phyloP scores from a whole-genome alignment of 2,888 invertebrate genomes.

The Periphyllus acericola region DNA sequence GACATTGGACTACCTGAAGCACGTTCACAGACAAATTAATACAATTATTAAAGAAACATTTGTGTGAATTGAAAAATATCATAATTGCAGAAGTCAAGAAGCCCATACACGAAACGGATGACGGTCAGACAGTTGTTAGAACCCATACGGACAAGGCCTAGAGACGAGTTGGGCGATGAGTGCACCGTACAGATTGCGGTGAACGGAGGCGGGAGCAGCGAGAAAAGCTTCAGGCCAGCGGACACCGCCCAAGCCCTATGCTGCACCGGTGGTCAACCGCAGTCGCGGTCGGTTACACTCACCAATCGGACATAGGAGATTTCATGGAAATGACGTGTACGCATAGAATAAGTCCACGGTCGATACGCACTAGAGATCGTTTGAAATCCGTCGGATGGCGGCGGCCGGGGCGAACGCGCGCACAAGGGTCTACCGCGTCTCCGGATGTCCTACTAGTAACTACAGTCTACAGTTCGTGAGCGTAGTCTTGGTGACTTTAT shows the following conservation, averaged over 20 bases:
- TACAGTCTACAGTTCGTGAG: neutral
- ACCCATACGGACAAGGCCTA: neutral
- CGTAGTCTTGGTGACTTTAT: no score
- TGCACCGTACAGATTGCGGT: neutral
- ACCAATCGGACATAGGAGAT: constrained; percentile 53
- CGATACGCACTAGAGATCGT: neutral
- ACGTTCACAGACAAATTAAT: neutral
- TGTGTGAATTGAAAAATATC: neutral
- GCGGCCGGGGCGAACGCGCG: neutral
- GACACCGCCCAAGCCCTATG: neutral
- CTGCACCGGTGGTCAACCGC: neutral
- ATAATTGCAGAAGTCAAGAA: neutral
- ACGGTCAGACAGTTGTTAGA: neutral
- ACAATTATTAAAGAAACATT: neutral
- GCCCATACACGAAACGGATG: neutral
- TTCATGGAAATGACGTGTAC: constrained; percentile 59
- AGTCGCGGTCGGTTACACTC: neutral
- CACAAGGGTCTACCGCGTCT: neutral
- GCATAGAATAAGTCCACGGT: constrained; percentile 45
- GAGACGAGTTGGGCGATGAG: neutral
- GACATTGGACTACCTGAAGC: neutral
- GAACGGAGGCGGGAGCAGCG: neutral
- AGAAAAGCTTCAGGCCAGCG: neutral
- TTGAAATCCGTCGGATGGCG: neutral
- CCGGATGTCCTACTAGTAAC: neutral